Base-by-base conservation (phyloP, 2,797 vertebrate genomes). In the Xenentodon cancila region DNA sequence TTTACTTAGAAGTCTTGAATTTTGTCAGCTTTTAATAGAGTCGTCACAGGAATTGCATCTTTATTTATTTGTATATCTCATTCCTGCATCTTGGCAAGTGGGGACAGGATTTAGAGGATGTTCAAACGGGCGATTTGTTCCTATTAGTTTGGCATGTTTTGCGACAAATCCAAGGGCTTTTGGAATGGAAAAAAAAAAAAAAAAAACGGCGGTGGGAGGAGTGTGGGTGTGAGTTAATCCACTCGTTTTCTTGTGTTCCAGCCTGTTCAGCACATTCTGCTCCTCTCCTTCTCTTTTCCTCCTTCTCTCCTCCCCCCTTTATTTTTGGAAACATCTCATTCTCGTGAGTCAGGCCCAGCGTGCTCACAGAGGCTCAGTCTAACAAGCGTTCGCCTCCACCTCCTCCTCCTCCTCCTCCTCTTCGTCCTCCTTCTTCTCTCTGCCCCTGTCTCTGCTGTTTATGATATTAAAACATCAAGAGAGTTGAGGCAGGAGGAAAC, bases 291-390 rank as follows among this genome's bases (percentile, higher is more conserved):
- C 52, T 48, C 46, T 61, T 30, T 60, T 30, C 19, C 48, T 54
- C 44, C 59, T 19, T 64, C 51, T 54, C 53, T 63, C 53, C 65
- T 68, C 55, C 52, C 67, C 43, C 60, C 63, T 89, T 81, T 87
- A 89, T 90, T 92, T 91, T 90, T 89, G 91, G 90, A 90, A 90
- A 84, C 88, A 84, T 90, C 75, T 90, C 86, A 81, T 90, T 87
- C 86, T 89, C 34, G 80, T 71, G 73, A 76, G 63, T 76, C 73
- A 71, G 61, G 37, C 67, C 57, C 86, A 84, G 83, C 78, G 62
- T 47, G 72, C 81, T 87, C 72, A 78, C 77, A 80, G 80, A 89
- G 75, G 56, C 79, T 81, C 64, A 53, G 82, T 72, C 78, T 81
- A 82, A 82, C 54, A 40, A 79, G 70, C 82, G 64, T 73, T 71